Percentiles rank a stretch among this genome's conserved stretches.
Evolutionary conservation across 1,140 invertebrate genomes (phyloP).

Genomic region (Musca domestica): DNA sequence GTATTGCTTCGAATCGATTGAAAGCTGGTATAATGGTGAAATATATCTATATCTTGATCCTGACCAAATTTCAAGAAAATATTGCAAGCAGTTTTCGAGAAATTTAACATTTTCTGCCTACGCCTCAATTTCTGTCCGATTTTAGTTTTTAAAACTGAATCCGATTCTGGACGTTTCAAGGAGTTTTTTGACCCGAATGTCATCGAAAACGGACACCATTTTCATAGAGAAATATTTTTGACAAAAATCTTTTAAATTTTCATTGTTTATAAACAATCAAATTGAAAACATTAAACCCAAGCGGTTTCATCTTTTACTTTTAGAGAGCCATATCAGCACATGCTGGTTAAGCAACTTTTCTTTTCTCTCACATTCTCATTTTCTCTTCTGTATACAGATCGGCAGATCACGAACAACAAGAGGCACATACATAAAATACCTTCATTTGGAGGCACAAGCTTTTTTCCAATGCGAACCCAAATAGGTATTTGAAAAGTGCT

Average conservation of each 20-base stretch:
- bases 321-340: background rate
- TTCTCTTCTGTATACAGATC: background rate
- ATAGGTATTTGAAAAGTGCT: no score
- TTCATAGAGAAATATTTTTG: conserved; percentile 41
- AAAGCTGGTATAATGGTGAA: conserved; percentile 26
- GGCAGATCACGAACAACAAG: no score
- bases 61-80: conserved; percentile 15
- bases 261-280: conserved; percentile 4
- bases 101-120: conserved; percentile 3
- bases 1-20: conserved; percentile 18
- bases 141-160: conserved; percentile 44
- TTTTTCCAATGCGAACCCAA: no score
- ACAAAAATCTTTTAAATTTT: conserved; percentile 48
- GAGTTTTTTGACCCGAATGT: conserved; percentile 21
- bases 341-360: conserved; percentile 11
- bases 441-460: no score
- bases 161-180: conserved; percentile 31
- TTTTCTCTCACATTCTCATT: background rate
- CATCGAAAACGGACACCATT: background rate
- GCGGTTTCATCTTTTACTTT: background rate
- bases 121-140: conserved; percentile 28
- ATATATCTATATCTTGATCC: background rate
- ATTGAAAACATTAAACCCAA: conserved; percentile 8
- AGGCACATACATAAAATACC: no score
- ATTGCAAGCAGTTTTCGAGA: background rate